These are phyloP conservation scores for Trypoxylon attenuatum DNA, from an alignment of 2,888 invertebrate genomes.

Conservation along the genomic window DNA sequence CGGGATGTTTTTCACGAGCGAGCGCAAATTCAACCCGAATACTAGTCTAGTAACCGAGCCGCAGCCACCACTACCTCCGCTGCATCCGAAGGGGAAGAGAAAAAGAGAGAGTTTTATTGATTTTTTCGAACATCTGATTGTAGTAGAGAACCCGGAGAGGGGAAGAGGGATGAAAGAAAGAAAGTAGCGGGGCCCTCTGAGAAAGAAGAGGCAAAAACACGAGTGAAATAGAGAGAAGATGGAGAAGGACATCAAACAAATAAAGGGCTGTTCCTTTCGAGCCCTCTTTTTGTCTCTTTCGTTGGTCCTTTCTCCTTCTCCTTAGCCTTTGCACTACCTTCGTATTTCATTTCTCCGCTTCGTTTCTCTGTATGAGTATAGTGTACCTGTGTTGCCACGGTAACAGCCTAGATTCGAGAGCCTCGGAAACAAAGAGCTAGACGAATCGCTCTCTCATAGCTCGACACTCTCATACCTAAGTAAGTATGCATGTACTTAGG, in stretches of 20 bases:
- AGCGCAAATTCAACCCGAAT: too few species aligned
- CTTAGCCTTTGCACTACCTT: neutral
- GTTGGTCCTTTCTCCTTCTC: neutral
- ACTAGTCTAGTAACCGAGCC: too few species aligned
- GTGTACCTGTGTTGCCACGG: slow-evolving; percentile 60
- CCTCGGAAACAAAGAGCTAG: slow-evolving; percentile 14
- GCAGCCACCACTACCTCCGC: too few species aligned
- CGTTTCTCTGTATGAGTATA: neutral
- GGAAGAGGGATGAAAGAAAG: neutral
- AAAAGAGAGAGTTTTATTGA: neutral
- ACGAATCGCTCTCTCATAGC: neutral
- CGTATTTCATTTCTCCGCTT: slow-evolving; percentile 25
- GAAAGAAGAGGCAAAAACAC: neutral
- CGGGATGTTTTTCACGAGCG: too few species aligned
- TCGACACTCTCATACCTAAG: neutral
- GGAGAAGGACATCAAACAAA: neutral
- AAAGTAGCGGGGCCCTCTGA: neutral
- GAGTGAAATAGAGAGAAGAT: too few species aligned
- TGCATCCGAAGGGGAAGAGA: too few species aligned
- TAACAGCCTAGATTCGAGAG: slow-evolving; percentile 66
- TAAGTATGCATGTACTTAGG: neutral
- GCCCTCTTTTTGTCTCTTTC: neutral
- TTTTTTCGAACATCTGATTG: slow-evolving; percentile 2
- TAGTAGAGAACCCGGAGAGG: neutral
- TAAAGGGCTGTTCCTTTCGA: too few species aligned